Conservation (phyloP, 2,113 vertebrate species). For the Erinaceus europaeus region DNA sequence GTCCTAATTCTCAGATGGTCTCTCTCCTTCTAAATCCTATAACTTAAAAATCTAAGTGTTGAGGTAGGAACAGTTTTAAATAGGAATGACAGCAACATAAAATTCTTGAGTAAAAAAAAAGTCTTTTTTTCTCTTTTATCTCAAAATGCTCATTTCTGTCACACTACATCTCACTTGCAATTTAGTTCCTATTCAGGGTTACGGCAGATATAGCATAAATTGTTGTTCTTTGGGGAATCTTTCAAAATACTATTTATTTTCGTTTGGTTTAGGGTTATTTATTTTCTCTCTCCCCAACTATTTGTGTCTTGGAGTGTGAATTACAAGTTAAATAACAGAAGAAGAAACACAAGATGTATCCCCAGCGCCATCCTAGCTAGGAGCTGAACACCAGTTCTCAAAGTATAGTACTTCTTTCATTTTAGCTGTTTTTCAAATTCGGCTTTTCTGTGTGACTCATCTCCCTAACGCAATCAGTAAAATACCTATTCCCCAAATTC, state of each 20-base stretch:
- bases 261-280: constrained; percentile 54
- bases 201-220: constrained; percentile 28
- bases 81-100: constrained; percentile 37
- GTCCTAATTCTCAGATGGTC: constrained; percentile 18
- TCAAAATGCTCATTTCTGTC: constrained; percentile 46
- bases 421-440: neutral
- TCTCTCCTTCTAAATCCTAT: neutral
- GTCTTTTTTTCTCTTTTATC: neutral
- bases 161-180: constrained; percentile 49
- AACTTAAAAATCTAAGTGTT: constrained; percentile 15
- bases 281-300: constrained; percentile 37
- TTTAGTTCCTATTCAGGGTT: constrained; percentile 58
- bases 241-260: constrained; percentile 66
- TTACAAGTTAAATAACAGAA: constrained; percentile 55
- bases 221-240: constrained; percentile 58
- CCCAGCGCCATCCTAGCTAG: neutral
- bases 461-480: constrained; percentile 13
- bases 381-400: constrained; percentile 34
- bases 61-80: neutral
- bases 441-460: constrained; percentile 1
- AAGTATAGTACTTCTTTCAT: constrained; percentile 41
- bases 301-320: constrained; percentile 53
- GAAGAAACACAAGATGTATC: constrained; percentile 39
- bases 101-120: constrained; percentile 54
- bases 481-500: constrained; percentile 20